Evolutionary conservation across 2,113 vertebrate genomes (phyloP).

Genomic region (Burhinus bistriatus): DNA sequence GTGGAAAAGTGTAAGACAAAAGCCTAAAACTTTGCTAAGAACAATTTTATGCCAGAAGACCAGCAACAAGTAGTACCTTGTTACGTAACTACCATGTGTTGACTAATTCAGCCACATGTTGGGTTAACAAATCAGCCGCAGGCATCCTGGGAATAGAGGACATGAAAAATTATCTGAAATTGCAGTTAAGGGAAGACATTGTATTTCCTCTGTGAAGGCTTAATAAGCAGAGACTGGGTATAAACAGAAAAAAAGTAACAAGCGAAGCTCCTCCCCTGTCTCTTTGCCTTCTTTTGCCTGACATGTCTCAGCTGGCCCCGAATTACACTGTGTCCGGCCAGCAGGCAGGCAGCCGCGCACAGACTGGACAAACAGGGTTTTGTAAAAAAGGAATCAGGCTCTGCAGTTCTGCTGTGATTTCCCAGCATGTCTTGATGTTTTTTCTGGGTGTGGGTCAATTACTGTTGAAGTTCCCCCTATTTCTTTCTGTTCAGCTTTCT

Average conservation of each 20-base stretch:
- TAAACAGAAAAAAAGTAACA: conserved; percentile 14
- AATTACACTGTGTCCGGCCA: neutral
- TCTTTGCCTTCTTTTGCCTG: conserved; percentile 42
- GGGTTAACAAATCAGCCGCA: neutral
- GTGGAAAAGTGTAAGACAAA: neutral
- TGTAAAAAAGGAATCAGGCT: neutral
- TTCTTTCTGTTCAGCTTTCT: neutral
- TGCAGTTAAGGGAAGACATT: neutral
- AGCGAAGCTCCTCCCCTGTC: conserved; percentile 17
- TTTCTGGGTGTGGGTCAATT: conserved; percentile 51
- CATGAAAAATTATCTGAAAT: neutral
- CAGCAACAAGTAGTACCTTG: neutral
- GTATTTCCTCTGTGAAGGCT: neutral
- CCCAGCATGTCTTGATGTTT: conserved; percentile 26
- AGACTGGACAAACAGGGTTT: conserved; percentile 48
- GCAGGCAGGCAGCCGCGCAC: conserved; percentile 18
- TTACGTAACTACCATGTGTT: neutral
- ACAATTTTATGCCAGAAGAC: neutral
- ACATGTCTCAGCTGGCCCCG: conserved; percentile 58
- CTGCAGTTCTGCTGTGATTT: neutral
- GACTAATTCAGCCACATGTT: neutral
- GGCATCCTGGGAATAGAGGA: neutral
- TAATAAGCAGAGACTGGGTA: conserved; percentile 1
- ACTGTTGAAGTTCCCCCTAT: neutral
- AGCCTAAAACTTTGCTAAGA: neutral